Evolutionary conservation across 2,888 invertebrate genomes (phyloP).

Genomic region (Byasa hedistus): DNA sequence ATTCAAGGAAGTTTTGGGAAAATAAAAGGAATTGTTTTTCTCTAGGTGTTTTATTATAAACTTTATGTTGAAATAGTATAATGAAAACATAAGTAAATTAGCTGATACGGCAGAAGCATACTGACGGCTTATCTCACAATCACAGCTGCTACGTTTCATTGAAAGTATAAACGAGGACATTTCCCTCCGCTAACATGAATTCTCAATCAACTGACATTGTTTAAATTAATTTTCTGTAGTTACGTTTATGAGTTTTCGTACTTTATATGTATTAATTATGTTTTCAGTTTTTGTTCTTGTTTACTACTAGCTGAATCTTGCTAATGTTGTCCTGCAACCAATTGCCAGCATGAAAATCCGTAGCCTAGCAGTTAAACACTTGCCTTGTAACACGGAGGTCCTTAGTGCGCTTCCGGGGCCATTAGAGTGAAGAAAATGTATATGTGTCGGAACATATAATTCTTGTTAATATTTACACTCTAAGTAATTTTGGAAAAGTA

Average conservation of each 20-base stretch:
- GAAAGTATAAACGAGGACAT: conserved; percentile 15
- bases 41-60: no score
- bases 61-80: background rate
- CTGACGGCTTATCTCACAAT: conserved; percentile 15
- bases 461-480: no score
- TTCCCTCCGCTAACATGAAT: conserved; percentile 16
- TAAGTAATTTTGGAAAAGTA: no score
- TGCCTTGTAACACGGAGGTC: no score
- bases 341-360: no score
- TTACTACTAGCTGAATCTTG: background rate
- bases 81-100: background rate
- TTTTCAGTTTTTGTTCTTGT: background rate
- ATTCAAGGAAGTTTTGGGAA: background rate
- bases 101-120: background rate
- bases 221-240: conserved; percentile 5
- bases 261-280: background rate
- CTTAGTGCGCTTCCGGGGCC: no score
- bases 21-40: background rate
- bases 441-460: no score
- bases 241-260: background rate
- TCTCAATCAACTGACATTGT: conserved; percentile 17
- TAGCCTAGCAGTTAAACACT: no score
- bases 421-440: no score
- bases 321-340: no score
- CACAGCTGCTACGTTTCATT: conserved; percentile 19